Evolutionary conservation across 2,888 invertebrate species (phyloP), one percentile per base, ranked within the genome.

Genomic region (Eurytoma adleriae): DNA sequence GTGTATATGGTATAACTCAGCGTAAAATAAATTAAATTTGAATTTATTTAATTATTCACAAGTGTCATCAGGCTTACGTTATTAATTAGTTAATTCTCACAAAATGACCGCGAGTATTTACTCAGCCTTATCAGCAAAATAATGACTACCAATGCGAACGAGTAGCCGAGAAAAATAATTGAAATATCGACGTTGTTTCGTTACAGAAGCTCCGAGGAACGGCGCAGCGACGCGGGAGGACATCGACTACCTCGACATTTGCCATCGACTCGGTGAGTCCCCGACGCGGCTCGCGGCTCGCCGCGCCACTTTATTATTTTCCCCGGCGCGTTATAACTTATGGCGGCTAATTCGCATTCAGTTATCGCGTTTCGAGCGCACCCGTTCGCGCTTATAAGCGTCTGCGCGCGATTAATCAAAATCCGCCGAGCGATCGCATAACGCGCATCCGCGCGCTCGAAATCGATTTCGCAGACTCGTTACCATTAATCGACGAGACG

Each of bases 201-300:
- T 48, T 64, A 13, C 48, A 64, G 90, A 86, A 82, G 84, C 86
- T 82, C 86, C 87, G 84, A 88, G 85, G 82, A 87, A 87, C 86
- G 87, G 87, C 83, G 27, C 54, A 12, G 2, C 30, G 2, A 86
- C 54, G 16, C 76, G 84, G 70, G 86, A 86, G 71, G 84, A 83
- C 66, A 84, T 81, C 77, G 84, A 83, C 76, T 84, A 85, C 72
- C 84, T 86, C 83, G 83, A 76, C 54, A 61, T 76, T n/a, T 67
- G 56, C 67, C 84, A 82, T 83, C 85, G 86, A 79, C 86, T 88
- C 73, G 89, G 90, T 90, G 82, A 89, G 90, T 86, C 30, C 2
- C 20, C 18, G 4, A 12, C 48, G 57, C 30, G 20, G 56, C 3
- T 59, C 57, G 24, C 61, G 14, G 13, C 18, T 1, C 40, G 64